phyloP scores from a whole-genome alignment of 1,140 invertebrate genomes.

The Triops longicaudatus region DNA sequence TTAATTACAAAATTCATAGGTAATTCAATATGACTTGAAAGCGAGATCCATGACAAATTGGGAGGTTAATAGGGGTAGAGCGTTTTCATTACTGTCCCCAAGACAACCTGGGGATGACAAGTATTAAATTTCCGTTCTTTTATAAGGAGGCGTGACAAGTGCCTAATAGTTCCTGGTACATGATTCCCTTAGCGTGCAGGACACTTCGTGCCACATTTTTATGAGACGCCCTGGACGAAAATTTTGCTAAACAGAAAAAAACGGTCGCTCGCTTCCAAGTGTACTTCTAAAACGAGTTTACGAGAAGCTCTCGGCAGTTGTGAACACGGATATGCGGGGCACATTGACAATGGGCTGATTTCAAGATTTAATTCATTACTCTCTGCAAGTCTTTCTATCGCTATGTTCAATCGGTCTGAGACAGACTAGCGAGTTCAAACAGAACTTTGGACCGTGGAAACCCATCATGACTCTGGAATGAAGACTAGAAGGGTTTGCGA shows the following conservation, averaged over 20 bases:
- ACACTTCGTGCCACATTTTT: not conserved
- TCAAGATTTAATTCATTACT: too few relatives aligned
- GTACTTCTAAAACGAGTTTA: not conserved
- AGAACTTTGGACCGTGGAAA: constrained; percentile 6
- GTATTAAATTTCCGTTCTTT: too few relatives aligned
- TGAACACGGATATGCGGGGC: not conserved
- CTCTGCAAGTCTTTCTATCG: too few relatives aligned
- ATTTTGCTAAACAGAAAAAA: too few relatives aligned
- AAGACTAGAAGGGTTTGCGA: not conserved
- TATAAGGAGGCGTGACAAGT: too few relatives aligned
- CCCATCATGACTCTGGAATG: constrained; percentile 6
- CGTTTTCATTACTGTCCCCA: too few relatives aligned
- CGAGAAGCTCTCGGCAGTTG: constrained; percentile 4
- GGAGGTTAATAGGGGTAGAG: not conserved
- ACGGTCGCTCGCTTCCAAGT: too few relatives aligned
- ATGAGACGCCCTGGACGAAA: not conserved
- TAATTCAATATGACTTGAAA: not conserved
- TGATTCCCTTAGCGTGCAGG: not conserved
- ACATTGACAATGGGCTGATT: not conserved
- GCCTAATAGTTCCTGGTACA: too few relatives aligned
- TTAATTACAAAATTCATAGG: not conserved
- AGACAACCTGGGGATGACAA: too few relatives aligned
- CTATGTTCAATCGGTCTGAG: not conserved
- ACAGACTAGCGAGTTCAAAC: not conserved
- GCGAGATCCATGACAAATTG: not conserved